Conservation (phyloP, 1,140 invertebrate genomes). For the Drosophila kanapiae region DNA sequence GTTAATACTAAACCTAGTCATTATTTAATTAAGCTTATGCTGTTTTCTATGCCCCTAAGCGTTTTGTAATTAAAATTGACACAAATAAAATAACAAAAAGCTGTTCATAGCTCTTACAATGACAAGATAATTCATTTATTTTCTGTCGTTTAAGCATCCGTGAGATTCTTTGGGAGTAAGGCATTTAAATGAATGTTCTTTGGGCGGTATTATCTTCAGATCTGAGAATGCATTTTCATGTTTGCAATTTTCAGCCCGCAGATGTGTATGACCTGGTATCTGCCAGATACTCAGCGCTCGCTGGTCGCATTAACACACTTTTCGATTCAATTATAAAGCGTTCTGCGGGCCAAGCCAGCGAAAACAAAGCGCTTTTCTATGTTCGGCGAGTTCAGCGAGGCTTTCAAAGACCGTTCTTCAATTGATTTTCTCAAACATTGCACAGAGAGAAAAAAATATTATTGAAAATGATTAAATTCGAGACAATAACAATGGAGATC, state of each 20-base stretch:
- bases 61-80: conserved; percentile 3
- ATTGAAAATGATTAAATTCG: not conserved
- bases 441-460: not conserved
- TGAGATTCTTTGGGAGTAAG: conserved; percentile 3
- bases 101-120: not conserved
- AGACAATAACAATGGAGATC: no score
- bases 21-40: not conserved
- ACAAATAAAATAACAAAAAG: conserved; percentile 7
- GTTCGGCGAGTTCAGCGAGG: conserved; percentile 27
- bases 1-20: not conserved
- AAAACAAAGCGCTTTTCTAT: conserved; percentile 76
- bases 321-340: conserved; percentile 67
- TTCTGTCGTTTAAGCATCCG: not conserved
- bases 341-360: conserved; percentile 46
- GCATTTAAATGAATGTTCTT: conserved; percentile 12
- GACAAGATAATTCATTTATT: conserved; percentile 18
- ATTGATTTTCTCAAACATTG: conserved; percentile 71
- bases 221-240: conserved; percentile 73
- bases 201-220: conserved; percentile 68
- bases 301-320: conserved; percentile 77
- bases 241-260: conserved; percentile 45
- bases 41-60: not conserved
- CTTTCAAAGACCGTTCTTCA: conserved; percentile 48
- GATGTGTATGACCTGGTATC: conserved; percentile 44
- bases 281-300: conserved; percentile 48